phyloP scores from a whole-genome alignment of 1,140 invertebrate genomes.

The Sogatella furcifera region DNA sequence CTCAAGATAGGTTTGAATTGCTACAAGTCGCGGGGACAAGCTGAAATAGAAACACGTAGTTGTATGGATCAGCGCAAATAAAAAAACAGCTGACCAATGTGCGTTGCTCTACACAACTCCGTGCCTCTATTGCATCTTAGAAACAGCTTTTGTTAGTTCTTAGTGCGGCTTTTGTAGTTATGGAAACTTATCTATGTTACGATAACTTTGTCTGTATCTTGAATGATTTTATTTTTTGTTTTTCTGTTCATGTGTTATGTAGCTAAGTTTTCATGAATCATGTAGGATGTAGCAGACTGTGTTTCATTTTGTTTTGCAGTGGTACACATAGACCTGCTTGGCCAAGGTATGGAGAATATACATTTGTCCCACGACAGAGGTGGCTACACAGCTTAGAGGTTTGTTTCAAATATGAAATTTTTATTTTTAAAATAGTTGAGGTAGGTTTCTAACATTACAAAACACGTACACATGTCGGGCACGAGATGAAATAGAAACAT shows the following conservation, averaged over 20 bases:
- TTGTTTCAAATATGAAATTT: slow-evolving; percentile 17
- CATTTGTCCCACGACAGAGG: slow-evolving; percentile 66
- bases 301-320: slow-evolving; percentile 39
- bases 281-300: background rate
- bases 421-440: background rate
- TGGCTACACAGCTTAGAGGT: slow-evolving; percentile 78
- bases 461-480: too few species aligned
- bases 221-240: background rate
- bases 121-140: too few species aligned
- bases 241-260: background rate
- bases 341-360: slow-evolving; percentile 74
- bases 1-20: too few species aligned
- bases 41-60: too few species aligned
- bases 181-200: background rate
- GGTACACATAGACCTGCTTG: slow-evolving; percentile 70
- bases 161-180: too few species aligned
- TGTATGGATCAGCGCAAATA: too few species aligned
- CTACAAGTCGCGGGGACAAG: too few species aligned
- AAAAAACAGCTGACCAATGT: too few species aligned
- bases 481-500: too few species aligned
- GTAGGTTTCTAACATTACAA: too few species aligned
- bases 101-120: too few species aligned
- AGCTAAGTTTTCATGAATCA: background rate
- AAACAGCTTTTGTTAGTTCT: too few species aligned
- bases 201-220: background rate